phyloP scores from a whole-genome alignment of 1,140 invertebrate species.

The Pissodes strobi region DNA sequence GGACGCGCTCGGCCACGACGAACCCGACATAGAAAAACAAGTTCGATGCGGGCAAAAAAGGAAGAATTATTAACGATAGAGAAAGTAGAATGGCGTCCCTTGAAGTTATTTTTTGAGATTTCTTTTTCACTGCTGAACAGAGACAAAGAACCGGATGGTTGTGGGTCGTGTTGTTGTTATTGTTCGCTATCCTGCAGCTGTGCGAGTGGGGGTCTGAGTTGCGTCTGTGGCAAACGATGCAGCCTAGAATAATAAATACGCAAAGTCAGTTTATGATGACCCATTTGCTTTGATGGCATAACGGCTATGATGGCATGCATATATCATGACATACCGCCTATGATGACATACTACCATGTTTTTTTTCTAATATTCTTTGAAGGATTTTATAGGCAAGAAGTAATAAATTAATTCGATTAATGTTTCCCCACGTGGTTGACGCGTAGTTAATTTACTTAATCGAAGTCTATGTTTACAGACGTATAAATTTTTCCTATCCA shows the following conservation, averaged over 20 bases:
- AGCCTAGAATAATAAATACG: constrained; percentile 49
- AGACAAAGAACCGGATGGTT: constrained; percentile 34
- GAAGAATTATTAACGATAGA: constrained; percentile 79
- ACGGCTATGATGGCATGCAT: no score
- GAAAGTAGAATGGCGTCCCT: constrained; percentile 61
- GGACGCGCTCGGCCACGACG: constrained; percentile 92
- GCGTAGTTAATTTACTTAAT: no score
- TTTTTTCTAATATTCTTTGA: no score
- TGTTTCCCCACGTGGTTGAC: no score
- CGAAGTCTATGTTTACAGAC: no score
- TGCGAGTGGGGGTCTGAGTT: constrained; percentile 61
- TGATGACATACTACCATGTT: no score
- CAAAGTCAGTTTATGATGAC: no score
- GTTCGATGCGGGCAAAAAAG: constrained; percentile 94
- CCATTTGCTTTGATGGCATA: no score
- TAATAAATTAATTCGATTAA: no score
- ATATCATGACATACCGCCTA: no score
- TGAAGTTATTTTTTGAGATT: constrained; percentile 51
- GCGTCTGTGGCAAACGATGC: constrained; percentile 60
- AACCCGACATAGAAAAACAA: constrained; percentile 95
- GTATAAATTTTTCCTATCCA: no score
- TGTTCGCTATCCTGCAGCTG: constrained; percentile 61
- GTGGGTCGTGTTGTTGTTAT: constrained; percentile 58
- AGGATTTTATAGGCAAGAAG: no score
- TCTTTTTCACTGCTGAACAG: constrained; percentile 16